Base-by-base conservation (phyloP, 1,140 invertebrate genomes). In the Tetramorium alpestre region DNA sequence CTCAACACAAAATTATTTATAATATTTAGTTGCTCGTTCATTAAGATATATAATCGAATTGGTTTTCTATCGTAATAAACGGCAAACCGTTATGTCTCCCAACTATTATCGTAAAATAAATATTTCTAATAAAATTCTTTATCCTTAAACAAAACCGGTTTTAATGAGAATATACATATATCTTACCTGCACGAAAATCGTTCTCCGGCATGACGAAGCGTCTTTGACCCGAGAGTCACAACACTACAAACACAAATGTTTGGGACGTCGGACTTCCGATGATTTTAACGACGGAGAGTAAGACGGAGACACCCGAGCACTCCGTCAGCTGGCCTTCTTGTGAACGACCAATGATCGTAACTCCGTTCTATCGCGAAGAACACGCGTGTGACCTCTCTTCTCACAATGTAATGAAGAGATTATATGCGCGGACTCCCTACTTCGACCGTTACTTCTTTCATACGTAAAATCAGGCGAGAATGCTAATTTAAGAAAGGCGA, bases 181-280 rank as follows among this genome's bases (percentile, higher is more conserved):
- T 75, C 89, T 90, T 75, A 90, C 89, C 77, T 78, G 70, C 47
- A 4, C 86, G 69, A 13, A 90, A 22, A 62, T 78, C 44, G 64
- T 33, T 64, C 3, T 72, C 60, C 54, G 86, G 64, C 89, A 90
- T 90, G 70, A 18, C 51, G 54, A 2, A 51, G n/a, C 11, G 6
- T 16, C 33, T 86, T 28, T 8, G 51, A 70, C 1, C 13, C 13
- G 28, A 60, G 16, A 38, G 13, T 56, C 77, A 77, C 85, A 77
- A 72, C 38, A 56, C 70, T 8, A 44, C 41, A 28, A 51, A 16
- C 56, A 54, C 64, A 70, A 70, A 72, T 18, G 44, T 56, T 2
- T 13, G 0, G 13, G 6, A 28, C 16, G 49, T 54, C n/a, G 7
- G 33, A 76, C 8, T 51, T 67, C n/a, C 22, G 38, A 64, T 13